Evolutionary conservation across 2,888 invertebrate genomes (phyloP).

Genomic region (Odontomyia ornata): DNA sequence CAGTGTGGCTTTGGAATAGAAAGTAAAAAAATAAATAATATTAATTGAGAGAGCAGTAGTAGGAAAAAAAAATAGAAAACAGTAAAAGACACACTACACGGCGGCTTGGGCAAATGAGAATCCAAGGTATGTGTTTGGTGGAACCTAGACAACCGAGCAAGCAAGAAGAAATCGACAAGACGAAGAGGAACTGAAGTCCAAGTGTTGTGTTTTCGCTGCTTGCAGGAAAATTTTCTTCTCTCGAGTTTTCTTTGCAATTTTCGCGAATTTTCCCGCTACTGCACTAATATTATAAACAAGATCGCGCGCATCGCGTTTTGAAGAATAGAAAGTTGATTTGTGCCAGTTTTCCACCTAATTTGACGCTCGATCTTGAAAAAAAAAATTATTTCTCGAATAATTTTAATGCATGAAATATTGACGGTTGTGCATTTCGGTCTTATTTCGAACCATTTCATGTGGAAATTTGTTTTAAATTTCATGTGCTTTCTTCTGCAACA

Average conservation of each 20-base stretch:
- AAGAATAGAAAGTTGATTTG: slow-evolving; percentile 41
- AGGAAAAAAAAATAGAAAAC: slow-evolving; percentile 19
- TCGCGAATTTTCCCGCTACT: slow-evolving; percentile 22
- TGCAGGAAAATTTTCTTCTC: slow-evolving; percentile 22
- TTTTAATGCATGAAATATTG: not conserved
- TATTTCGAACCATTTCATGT: too few relatives aligned
- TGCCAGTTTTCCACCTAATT: slow-evolving; percentile 35
- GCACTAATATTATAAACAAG: not conserved
- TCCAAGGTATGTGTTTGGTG: too few relatives aligned
- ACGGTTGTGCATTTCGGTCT: not conserved
- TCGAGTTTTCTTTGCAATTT: slow-evolving; percentile 26
- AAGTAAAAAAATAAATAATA: slow-evolving; percentile 28
- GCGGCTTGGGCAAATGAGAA: too few relatives aligned
- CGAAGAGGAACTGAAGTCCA: not conserved
- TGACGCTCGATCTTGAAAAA: not conserved
- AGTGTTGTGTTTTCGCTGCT: not conserved
- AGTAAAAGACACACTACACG: slow-evolving; percentile 20
- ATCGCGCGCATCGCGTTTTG: not conserved
- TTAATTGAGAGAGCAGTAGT: slow-evolving; percentile 1
- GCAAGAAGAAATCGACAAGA: not conserved
- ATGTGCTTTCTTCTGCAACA: too few relatives aligned
- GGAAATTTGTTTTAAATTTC: too few relatives aligned
- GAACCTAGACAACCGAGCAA: too few relatives aligned
- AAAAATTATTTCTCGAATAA: too few relatives aligned
- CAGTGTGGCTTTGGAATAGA: slow-evolving; percentile 37